phyloP scores from a whole-genome alignment of 2,113 vertebrate genomes.

The Myotis davidii region DNA sequence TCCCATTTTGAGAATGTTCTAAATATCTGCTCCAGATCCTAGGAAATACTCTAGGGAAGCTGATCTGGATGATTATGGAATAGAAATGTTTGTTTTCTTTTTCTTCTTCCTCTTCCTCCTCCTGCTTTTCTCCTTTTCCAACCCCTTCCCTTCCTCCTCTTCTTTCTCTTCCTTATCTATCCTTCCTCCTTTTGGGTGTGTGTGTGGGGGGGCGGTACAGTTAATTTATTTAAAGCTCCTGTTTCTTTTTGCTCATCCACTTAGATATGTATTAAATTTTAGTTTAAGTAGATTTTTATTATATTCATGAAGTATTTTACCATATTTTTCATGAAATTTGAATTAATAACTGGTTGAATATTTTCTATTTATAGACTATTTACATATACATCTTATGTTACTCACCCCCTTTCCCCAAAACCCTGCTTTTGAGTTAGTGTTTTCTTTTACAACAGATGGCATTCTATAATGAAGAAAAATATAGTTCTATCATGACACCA shows the following conservation, averaged over 20 bases:
- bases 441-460: conserved; percentile 23
- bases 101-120: background rate
- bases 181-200: background rate
- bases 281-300: background rate
- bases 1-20: background rate
- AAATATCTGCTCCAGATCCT: background rate
- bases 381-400: background rate
- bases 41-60: background rate
- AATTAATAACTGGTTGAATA: conserved; percentile 1
- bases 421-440: background rate
- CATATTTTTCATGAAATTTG: conserved; percentile 48
- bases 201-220: too few species aligned
- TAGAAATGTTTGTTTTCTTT: background rate
- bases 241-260: background rate
- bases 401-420: background rate
- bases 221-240: conserved; percentile 28
- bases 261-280: conserved; percentile 1
- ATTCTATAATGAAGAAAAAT: background rate
- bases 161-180: background rate
- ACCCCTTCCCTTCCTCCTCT: background rate
- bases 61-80: background rate
- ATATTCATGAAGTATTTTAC: background rate
- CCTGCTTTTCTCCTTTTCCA: background rate
- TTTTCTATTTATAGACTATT: conserved; percentile 34
- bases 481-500: background rate